Percentiles rank a stretch among this genome's conserved stretches.
phyloP scores from a whole-genome alignment of 2,888 invertebrate species.

The Pyrgus malvae region DNA sequence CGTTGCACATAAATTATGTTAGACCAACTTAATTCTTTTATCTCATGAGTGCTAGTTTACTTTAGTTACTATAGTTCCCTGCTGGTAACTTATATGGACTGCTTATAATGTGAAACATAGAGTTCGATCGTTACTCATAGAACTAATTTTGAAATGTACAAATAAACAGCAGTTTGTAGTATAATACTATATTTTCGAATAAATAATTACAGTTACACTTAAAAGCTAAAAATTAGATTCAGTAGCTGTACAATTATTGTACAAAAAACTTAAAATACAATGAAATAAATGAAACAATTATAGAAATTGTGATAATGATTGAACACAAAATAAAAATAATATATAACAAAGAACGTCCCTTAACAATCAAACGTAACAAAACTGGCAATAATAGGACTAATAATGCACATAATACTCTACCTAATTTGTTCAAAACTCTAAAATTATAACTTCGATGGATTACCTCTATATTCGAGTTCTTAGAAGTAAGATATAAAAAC shows the following conservation, averaged over 20 bases:
- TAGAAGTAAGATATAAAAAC: too few relatives aligned
- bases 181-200: conserved; percentile 49
- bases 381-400: conserved; percentile 6
- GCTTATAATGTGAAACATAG: too few relatives aligned
- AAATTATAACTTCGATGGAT: not conserved
- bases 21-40: too few relatives aligned
- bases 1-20: too few relatives aligned
- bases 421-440: not conserved
- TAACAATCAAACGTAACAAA: not conserved
- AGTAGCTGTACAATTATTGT: conserved; percentile 76
- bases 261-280: conserved; percentile 48
- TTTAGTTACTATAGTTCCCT: too few relatives aligned
- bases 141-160: too few relatives aligned
- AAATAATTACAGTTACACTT: conserved; percentile 65
- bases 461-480: not conserved
- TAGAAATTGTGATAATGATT: conserved; percentile 9
- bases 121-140: too few relatives aligned
- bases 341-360: not conserved
- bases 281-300: conserved; percentile 1
- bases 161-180: not conserved
- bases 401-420: not conserved
- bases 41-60: too few relatives aligned
- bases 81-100: too few relatives aligned
- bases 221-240: conserved; percentile 64
- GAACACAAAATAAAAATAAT: conserved; percentile 1